A percentile compares a stretch with the other conserved stretches of the same genome.
Conservation (phyloP, 2,797 vertebrate genomes). For the Phrynocephalus vlangalii region DNA sequence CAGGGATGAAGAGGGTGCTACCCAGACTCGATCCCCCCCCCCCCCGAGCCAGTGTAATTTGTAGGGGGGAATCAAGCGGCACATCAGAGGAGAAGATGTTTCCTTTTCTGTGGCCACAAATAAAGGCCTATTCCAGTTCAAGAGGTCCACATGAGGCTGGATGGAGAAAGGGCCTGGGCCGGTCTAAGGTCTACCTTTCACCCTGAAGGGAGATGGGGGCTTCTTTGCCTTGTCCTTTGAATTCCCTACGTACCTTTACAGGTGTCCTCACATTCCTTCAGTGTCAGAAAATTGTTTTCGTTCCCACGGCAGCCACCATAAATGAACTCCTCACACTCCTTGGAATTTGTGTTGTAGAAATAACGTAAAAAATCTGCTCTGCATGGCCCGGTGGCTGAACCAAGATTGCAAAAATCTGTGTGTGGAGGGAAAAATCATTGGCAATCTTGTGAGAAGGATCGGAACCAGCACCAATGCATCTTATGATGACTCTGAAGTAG, state of each 20-base stretch:
- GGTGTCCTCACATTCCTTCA: neutral
- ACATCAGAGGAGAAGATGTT: no score
- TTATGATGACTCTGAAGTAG: no score
- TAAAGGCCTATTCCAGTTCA: neutral
- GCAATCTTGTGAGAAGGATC: no score
- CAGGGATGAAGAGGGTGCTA: no score
- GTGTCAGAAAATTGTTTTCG: neutral
- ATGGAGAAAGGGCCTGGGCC: no score
- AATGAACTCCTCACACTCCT: neutral
- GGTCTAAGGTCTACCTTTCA: no score
- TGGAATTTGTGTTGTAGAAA: neutral
- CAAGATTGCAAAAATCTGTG: neutral
- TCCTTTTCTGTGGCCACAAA: neutral
- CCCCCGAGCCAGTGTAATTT: no score
- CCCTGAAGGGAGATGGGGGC: no score
- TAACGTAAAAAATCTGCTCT: fast-evolving
- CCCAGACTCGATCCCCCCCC: no score
- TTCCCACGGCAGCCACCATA: neutral
- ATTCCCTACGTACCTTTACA: neutral
- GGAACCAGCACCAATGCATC: no score
- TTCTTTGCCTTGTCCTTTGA: no score
- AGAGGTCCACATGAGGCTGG: neutral
- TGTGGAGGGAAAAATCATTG: neutral
- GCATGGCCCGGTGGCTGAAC: neutral
- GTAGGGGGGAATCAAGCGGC: no score